phyloP scores from a whole-genome alignment of 2,888 invertebrate species.

The Himalopsyche anomala region DNA sequence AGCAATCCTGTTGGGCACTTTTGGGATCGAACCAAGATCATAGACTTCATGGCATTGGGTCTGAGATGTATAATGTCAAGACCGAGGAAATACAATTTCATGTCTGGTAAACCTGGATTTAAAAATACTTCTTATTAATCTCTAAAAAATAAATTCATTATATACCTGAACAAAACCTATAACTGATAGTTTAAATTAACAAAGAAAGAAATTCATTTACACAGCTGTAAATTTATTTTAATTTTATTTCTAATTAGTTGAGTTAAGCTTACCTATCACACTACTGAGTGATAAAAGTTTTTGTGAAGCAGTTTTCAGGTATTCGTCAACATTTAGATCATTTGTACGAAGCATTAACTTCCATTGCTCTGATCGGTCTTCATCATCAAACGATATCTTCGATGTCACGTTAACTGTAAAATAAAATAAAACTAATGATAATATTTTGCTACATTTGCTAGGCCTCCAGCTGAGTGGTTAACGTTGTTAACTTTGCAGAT shows the following conservation, averaged over 20 bases:
- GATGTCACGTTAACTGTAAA: constrained; percentile 61
- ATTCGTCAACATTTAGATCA: constrained; percentile 66
- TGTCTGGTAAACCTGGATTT: constrained; percentile 46
- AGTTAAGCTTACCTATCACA: not conserved
- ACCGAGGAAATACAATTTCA: not conserved
- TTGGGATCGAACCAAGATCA: constrained; percentile 81
- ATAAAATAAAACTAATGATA: not conserved
- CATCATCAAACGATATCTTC: constrained; percentile 69
- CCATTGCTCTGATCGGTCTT: constrained; percentile 68
- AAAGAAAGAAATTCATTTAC: too few species aligned
- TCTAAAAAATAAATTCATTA: too few species aligned
- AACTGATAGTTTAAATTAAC: too few species aligned
- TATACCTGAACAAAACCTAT: too few species aligned
- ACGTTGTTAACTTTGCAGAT: too few species aligned
- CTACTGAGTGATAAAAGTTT: constrained; percentile 60
- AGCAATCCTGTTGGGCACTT: constrained; percentile 77
- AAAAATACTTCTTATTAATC: not conserved
- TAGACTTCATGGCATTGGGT: constrained; percentile 84
- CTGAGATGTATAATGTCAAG: constrained; percentile 83
- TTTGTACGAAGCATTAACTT: constrained; percentile 67
- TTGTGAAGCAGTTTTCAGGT: constrained; percentile 65
- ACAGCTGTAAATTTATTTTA: too few species aligned
- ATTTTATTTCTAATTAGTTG: too few species aligned
- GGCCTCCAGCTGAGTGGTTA: too few species aligned
- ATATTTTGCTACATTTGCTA: too few species aligned